Conservation (phyloP, 1,140 invertebrate species). For the Rhagoletis zephyria region DNA sequence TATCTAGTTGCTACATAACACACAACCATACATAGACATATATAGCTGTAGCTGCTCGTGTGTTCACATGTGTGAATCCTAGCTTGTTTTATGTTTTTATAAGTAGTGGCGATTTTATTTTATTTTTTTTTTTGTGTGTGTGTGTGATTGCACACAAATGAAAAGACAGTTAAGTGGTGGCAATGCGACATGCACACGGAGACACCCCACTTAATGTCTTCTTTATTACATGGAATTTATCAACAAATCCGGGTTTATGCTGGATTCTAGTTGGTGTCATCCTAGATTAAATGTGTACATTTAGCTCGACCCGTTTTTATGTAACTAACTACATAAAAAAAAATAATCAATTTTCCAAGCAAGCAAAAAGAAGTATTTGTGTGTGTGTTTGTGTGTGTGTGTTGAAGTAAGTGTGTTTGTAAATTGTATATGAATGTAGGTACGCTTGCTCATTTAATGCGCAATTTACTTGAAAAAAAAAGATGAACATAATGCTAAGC, state of each 20-base stretch:
- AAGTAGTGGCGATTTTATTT: neutral
- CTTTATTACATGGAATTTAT: conserved; percentile 50
- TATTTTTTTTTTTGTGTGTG: too few species aligned
- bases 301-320: neutral
- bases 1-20: neutral
- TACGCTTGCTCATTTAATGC: neutral
- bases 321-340: neutral
- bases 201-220: conserved; percentile 42
- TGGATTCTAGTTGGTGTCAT: conserved; percentile 34
- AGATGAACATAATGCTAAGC: neutral
- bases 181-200: conserved; percentile 19
- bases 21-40: neutral
- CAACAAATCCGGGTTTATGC: conserved; percentile 38
- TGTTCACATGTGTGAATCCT: neutral
- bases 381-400: neutral
- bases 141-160: neutral
- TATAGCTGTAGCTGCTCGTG: too few species aligned
- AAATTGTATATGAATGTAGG: too few species aligned
- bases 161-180: conserved; percentile 14
- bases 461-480: neutral
- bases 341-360: neutral
- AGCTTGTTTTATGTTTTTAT: neutral
- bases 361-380: neutral
- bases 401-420: too few species aligned
- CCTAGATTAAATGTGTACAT: conserved; percentile 35